These are phyloP conservation scores for Aphelenchoides bicaudatus DNA, from an alignment of 2,888 invertebrate species.

Conservation along the genomic window DNA sequence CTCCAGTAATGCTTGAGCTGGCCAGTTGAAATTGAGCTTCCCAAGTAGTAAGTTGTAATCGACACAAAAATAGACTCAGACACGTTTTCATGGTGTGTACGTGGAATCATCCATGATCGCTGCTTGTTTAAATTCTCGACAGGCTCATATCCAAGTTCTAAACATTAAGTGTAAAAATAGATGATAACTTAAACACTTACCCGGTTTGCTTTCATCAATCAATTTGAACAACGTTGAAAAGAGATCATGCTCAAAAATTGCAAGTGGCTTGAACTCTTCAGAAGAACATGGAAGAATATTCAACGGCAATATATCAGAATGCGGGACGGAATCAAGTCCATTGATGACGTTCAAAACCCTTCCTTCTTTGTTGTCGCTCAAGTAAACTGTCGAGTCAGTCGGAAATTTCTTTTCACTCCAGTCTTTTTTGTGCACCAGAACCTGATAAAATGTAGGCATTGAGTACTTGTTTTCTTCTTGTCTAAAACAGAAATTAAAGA, in stretches of 20 bases:
- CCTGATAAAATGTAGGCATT: slow-evolving; percentile 79
- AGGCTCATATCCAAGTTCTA: slow-evolving; percentile 22
- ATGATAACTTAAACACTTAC: slow-evolving; percentile 24
- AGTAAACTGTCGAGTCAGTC: slow-evolving; percentile 51
- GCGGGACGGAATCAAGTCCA: slow-evolving; percentile 93
- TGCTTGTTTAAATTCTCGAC: slow-evolving; percentile 41
- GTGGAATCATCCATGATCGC: slow-evolving; percentile 35
- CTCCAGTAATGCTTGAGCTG: slow-evolving; percentile 73
- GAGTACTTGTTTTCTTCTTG: slow-evolving; percentile 27
- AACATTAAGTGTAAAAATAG: slow-evolving; percentile 1
- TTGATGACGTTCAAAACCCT: slow-evolving; percentile 35
- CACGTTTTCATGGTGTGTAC: slow-evolving; percentile 93
- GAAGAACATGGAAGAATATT: neutral
- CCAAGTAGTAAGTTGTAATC: slow-evolving; percentile 91
- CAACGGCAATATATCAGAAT: slow-evolving; percentile 72
- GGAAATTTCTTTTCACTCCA: slow-evolving; percentile 94
- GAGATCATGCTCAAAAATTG: slow-evolving; percentile 90
- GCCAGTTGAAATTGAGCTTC: slow-evolving; percentile 62
- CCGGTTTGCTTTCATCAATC: slow-evolving; percentile 20
- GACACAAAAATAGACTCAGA: slow-evolving; percentile 93
- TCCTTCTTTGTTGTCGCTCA: slow-evolving; percentile 35
- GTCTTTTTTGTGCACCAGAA: slow-evolving; percentile 91
- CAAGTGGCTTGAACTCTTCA: slow-evolving; percentile 70
- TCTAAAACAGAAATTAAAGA: slow-evolving; percentile 22
- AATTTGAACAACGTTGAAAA: slow-evolving; percentile 65